Conservation (phyloP, 2,888 invertebrate genomes). For the Rhorus exstirpatorius region DNA sequence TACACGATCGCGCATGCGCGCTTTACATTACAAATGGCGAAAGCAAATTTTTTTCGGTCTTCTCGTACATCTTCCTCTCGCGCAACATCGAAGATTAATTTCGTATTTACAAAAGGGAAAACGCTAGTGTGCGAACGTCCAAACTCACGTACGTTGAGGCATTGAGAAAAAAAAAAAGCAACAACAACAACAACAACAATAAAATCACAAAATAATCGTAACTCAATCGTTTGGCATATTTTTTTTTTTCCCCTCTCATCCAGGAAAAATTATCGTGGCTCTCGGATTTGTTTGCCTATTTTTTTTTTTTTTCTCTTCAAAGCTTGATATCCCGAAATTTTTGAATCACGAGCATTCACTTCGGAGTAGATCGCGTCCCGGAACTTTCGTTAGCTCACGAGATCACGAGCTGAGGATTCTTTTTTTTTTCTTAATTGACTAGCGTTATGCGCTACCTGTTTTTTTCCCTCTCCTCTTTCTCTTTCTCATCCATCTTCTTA, state of each 20-base stretch:
- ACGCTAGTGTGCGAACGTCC: slow-evolving; percentile 69
- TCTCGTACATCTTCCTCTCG: slow-evolving; percentile 12
- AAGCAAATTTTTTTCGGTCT: slow-evolving; percentile 1
- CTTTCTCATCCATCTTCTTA: not conserved
- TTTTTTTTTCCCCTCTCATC: slow-evolving; percentile 36
- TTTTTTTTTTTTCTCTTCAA: slow-evolving; percentile 22
- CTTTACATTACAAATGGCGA: slow-evolving; percentile 21
- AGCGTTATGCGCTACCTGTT: slow-evolving; percentile 78
- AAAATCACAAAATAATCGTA: slow-evolving; percentile 73
- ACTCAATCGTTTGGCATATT: slow-evolving; percentile 75
- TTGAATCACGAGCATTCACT: slow-evolving; percentile 36
- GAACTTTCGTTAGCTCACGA: slow-evolving; percentile 23
- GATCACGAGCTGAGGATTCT: slow-evolving; percentile 64
- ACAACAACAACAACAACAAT: slow-evolving; percentile 27
- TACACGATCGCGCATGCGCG: slow-evolving; percentile 6
- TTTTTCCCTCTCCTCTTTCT: slow-evolving; percentile 21
- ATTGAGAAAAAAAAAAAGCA: slow-evolving; percentile 63
- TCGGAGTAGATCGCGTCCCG: slow-evolving; percentile 7
- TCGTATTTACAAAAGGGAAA: slow-evolving; percentile 77
- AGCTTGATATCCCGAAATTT: slow-evolving; percentile 32
- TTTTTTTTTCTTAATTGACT: slow-evolving; percentile 85
- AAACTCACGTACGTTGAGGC: slow-evolving; percentile 55
- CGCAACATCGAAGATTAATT: slow-evolving; percentile 58
- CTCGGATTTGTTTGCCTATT: slow-evolving; percentile 66
- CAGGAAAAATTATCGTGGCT: slow-evolving; percentile 57